Percentiles rank a stretch among this genome's conserved stretches.
Conservation (phyloP, 2,888 invertebrate species). For the Drosophila anomalipes region DNA sequence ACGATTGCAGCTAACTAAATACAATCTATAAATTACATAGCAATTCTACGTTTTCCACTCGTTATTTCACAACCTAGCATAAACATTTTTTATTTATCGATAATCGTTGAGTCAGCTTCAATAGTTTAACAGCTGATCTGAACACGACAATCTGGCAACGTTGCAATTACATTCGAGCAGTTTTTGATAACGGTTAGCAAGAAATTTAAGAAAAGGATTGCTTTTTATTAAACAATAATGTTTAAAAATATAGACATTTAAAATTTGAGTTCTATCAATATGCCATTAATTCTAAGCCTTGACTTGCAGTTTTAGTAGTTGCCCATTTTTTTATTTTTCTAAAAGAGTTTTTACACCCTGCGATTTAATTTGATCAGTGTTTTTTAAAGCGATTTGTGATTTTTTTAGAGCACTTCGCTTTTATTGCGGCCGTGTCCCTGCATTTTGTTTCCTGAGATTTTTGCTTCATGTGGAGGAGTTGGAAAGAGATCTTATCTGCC, state of each 20-base stretch:
- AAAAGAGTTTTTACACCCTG: not conserved
- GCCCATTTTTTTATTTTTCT: not conserved
- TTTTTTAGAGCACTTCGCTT: not conserved
- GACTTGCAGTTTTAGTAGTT: no score
- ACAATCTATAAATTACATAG: not conserved
- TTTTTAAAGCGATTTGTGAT: not conserved
- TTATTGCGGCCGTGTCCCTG: not conserved
- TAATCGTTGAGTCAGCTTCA: not conserved
- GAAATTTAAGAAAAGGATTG: no score
- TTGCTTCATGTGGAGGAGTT: constrained; percentile 31
- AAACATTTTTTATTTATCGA: constrained; percentile 16
- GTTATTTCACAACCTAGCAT: constrained; percentile 39
- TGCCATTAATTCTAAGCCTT: no score
- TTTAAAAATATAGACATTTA: not conserved
- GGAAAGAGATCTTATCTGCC: constrained; percentile 53
- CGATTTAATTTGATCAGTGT: constrained; percentile 2
- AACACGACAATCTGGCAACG: constrained; percentile 4
- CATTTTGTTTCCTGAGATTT: constrained; percentile 14
- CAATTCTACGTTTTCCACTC: constrained; percentile 1
- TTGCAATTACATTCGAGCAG: not conserved
- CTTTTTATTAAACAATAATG: not conserved
- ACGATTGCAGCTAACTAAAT: not conserved
- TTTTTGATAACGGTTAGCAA: not conserved
- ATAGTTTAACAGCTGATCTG: constrained; percentile 10
- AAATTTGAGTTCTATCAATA: not conserved